phyloP scores from a whole-genome alignment of 2,113 vertebrate species.

The Solea solea region DNA sequence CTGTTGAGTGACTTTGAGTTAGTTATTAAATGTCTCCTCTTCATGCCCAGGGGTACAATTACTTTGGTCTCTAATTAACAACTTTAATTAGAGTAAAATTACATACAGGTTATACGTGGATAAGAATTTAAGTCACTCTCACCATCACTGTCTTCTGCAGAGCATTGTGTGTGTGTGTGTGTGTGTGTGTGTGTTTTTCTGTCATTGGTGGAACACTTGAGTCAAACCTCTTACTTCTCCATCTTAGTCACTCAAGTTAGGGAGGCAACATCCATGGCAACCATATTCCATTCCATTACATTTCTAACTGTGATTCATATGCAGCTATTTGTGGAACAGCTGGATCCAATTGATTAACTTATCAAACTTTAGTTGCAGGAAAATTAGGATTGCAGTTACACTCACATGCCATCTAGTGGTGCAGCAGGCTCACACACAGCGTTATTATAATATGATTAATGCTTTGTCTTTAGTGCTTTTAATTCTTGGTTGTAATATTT shows the following conservation, averaged over 20 bases:
- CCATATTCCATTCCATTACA: neutral
- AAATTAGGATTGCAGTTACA: neutral
- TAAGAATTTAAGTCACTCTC: neutral
- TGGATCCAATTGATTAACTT: neutral
- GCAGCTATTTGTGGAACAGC: conserved; percentile 17
- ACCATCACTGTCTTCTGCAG: neutral
- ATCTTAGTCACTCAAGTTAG: conserved; percentile 17
- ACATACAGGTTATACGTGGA: conserved; percentile 4
- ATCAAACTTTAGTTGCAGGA: neutral
- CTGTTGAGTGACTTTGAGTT: conserved; percentile 17
- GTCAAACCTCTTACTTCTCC: conserved; percentile 9
- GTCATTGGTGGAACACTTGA: conserved; percentile 21
- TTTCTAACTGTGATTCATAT: conserved; percentile 29
- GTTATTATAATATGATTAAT: no score
- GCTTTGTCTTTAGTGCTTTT: no score
- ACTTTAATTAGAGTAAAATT: conserved; percentile 2
- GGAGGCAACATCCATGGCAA: conserved; percentile 24
- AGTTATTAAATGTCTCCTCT: conserved; percentile 9
- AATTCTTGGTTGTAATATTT: no score
- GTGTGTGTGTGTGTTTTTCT: no score
- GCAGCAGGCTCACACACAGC: neutral
- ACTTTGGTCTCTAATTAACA: conserved; percentile 46
- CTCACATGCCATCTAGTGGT: conserved; percentile 50
- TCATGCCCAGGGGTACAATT: neutral
- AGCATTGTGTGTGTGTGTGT: neutral